Evolutionary conservation across 2,113 vertebrate species (phyloP).

Genomic region (Raja brachyura): DNA sequence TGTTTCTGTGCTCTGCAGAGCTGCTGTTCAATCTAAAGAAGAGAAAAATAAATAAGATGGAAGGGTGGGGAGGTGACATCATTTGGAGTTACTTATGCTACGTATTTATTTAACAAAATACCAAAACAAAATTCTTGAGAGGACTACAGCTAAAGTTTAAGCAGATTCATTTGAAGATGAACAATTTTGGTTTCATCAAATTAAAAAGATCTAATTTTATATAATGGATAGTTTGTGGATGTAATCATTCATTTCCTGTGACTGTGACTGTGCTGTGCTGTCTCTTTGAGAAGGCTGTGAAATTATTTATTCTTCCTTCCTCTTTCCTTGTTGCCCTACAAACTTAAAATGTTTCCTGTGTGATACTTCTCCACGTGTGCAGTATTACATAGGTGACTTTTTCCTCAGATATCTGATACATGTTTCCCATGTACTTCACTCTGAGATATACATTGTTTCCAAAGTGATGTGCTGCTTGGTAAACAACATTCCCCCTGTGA

Average conservation of each 20-base stretch:
- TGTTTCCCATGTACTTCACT: no score
- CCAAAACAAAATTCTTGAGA: background rate
- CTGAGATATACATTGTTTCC: no score
- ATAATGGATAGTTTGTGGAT: background rate
- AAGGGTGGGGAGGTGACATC: background rate
- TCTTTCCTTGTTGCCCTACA: no score
- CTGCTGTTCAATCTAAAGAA: conserved; percentile 5
- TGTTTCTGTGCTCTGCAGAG: background rate
- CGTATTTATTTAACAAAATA: background rate
- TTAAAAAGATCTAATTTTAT: background rate
- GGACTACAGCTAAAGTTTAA: background rate
- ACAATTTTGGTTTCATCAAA: background rate
- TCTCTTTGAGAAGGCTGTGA: background rate
- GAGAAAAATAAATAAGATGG: background rate
- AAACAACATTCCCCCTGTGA: background rate
- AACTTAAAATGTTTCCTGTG: no score
- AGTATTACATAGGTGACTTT: no score
- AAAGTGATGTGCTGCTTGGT: no score
- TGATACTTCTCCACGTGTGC: no score
- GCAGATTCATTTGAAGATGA: background rate
- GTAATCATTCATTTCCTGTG: background rate
- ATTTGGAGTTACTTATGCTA: background rate
- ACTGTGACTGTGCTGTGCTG: no score
- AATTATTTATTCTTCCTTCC: background rate
- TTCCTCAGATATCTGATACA: no score